Evolutionary conservation across 1,140 invertebrate genomes (phyloP).

Genomic region (Micrasema longulum): DNA sequence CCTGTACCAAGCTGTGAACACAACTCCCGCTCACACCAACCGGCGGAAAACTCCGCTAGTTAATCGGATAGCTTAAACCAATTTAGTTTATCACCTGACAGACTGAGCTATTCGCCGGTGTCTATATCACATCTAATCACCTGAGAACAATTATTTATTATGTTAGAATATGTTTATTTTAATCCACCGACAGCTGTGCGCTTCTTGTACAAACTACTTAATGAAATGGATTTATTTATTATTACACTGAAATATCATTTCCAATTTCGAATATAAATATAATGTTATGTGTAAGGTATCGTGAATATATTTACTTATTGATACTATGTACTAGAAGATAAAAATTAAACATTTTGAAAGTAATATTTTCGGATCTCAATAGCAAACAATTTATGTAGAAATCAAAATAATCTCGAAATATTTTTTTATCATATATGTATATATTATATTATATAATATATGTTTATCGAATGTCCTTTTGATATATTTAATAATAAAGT

Average conservation of each 20-base stretch:
- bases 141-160: constrained; percentile 25
- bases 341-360: constrained; percentile 18
- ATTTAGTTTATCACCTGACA: not conserved
- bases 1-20: constrained; percentile 61
- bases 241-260: constrained; percentile 26
- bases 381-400: no score
- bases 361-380: constrained; percentile 35
- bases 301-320: constrained; percentile 11
- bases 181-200: constrained; percentile 18
- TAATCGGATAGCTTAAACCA: constrained; percentile 66
- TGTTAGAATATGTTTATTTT: constrained; percentile 5
- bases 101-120: constrained; percentile 12
- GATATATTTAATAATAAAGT: constrained; percentile 19
- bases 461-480: constrained; percentile 19
- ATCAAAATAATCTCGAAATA: constrained; percentile 32
- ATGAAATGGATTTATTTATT: constrained; percentile 31
- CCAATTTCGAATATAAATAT: constrained; percentile 26
- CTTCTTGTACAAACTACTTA: constrained; percentile 29
- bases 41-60: constrained; percentile 71
- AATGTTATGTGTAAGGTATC: not conserved
- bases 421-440: constrained; percentile 27
- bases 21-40: constrained; percentile 61
- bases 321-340: constrained; percentile 3
- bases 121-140: constrained; percentile 24
- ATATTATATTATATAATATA: no score